phyloP scores from a whole-genome alignment of 1,140 invertebrate genomes.

The Mercenaria mercenaria region DNA sequence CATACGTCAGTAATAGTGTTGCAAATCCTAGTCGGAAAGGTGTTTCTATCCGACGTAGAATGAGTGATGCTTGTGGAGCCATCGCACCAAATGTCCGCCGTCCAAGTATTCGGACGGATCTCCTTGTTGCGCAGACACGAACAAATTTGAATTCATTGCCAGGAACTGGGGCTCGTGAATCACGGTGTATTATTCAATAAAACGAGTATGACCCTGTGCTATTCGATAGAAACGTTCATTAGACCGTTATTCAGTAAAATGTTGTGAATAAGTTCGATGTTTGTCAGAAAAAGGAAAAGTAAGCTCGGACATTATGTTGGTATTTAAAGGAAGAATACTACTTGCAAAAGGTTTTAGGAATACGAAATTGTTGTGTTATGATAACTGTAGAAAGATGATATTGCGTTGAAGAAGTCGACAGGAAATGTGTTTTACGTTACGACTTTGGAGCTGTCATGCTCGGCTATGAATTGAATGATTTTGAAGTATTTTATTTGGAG shows the following conservation, averaged over 20 bases:
- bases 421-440: too few species aligned
- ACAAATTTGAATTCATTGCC: conserved; percentile 55
- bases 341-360: not conserved
- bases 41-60: conserved; percentile 91
- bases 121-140: conserved; percentile 92
- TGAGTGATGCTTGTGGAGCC: conserved; percentile 94
- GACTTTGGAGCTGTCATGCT: too few species aligned
- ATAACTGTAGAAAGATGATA: too few species aligned
- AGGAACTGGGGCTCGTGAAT: not conserved
- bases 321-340: not conserved
- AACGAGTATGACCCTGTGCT: conserved; percentile 73
- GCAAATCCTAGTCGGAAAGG: conserved; percentile 85
- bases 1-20: conserved; percentile 73
- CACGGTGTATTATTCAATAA: conserved; percentile 43
- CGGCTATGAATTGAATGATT: too few species aligned
- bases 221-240: not conserved
- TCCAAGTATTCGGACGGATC: conserved; percentile 93
- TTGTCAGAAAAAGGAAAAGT: not conserved
- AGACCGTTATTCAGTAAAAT: not conserved
- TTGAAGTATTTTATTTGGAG: too few species aligned
- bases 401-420: too few species aligned
- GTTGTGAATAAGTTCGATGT: not conserved
- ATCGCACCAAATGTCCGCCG: conserved; percentile 93
- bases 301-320: not conserved
- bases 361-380: too few species aligned